These are phyloP conservation scores for Aphelocoma californica DNA, from an alignment of 2,797 vertebrate species.

Conservation along the genomic window DNA sequence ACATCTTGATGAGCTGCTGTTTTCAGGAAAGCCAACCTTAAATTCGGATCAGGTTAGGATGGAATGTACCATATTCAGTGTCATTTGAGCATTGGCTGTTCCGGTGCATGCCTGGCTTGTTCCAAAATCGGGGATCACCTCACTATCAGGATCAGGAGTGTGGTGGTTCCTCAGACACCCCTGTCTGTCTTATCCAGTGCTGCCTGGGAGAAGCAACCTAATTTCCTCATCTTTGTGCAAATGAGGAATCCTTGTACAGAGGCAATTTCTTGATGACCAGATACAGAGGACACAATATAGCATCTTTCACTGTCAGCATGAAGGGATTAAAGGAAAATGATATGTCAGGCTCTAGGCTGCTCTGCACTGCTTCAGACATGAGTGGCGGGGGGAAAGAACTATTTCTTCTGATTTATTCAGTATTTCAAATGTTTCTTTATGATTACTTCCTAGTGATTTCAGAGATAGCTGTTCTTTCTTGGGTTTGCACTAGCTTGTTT, in stretches of 20 bases:
- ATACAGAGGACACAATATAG: neutral
- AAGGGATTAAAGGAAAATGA: neutral
- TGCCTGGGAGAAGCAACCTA: neutral
- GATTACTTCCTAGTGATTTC: neutral
- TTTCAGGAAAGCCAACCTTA: neutral
- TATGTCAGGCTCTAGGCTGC: neutral
- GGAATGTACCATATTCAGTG: neutral
- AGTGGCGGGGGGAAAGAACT: neutral
- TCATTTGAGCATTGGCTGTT: neutral
- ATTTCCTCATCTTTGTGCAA: neutral
- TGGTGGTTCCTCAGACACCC: neutral
- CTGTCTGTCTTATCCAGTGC: fast-evolving
- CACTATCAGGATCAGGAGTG: fast-evolving
- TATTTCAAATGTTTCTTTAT: neutral
- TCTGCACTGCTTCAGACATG: neutral
- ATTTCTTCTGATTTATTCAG: neutral
- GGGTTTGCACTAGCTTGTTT: neutral
- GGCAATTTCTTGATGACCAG: neutral
- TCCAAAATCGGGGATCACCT: fast-evolving
- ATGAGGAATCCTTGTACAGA: neutral
- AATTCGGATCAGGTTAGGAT: neutral
- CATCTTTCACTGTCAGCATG: neutral
- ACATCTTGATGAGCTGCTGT: slow-evolving; percentile 35
- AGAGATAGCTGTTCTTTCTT: neutral
- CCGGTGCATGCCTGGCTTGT: fast-evolving